A percentile compares a stretch with the other conserved stretches of the same genome.
These are phyloP conservation scores for Helicoverpa armigera DNA, from an alignment of 1,140 invertebrate species.

Conservation along the genomic window DNA sequence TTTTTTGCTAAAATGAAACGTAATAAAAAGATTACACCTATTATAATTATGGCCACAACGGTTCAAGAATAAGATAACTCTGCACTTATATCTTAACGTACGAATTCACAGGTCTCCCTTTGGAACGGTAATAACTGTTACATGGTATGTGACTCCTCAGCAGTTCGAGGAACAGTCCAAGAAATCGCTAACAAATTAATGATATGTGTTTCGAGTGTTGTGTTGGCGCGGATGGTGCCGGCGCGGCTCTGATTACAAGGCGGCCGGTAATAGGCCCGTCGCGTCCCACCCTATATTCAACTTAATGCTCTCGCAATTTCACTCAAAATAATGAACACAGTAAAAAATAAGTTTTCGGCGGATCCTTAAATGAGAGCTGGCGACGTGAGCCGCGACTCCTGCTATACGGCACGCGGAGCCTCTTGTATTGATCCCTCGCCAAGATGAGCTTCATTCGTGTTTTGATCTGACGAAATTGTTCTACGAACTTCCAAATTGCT, in stretches of 20 bases:
- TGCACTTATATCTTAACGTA: background rate
- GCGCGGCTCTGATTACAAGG: conserved; percentile 74
- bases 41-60: background rate
- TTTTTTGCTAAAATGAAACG: conserved; percentile 1
- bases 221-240: conserved; percentile 58
- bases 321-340: conserved; percentile 83
- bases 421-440: conserved; percentile 62
- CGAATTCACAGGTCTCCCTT: conserved; percentile 2
- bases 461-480: conserved; percentile 66
- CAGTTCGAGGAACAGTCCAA: conserved; percentile 62
- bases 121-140: conserved; percentile 31
- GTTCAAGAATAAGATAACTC: background rate
- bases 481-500: conserved; percentile 66
- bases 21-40: background rate
- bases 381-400: conserved; percentile 66
- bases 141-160: conserved; percentile 42
- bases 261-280: conserved; percentile 73
- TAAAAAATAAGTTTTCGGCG: conserved; percentile 81
- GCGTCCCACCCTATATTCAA: conserved; percentile 84
- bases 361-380: conserved; percentile 76
- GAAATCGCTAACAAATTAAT: conserved; percentile 82
- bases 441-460: conserved; percentile 57
- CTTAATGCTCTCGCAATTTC: conserved; percentile 85
- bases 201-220: conserved; percentile 68
- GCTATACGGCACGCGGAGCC: conserved; percentile 33